Base-by-base conservation (phyloP, 2,797 vertebrate species). In the Artibeus jamaicensis region DNA sequence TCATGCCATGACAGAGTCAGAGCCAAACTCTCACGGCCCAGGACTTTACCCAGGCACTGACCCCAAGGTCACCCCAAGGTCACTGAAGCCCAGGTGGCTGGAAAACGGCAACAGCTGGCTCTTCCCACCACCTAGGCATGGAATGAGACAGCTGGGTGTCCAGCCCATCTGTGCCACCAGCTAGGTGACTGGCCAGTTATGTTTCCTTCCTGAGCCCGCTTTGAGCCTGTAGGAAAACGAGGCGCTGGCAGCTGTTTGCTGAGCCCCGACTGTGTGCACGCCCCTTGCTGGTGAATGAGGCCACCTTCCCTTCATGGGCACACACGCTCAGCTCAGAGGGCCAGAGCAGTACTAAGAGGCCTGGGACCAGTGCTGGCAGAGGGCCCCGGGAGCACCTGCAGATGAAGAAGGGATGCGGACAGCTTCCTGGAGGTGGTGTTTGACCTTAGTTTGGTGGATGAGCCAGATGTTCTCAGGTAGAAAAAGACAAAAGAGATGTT, bases 181-280 rank as follows among this genome's bases (percentile, higher is more conserved):
- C 19, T 9, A 22, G 34, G 55, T 55, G 57, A 55, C 32, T 46
- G 19, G 6, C 3, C 55, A 85, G 50, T 53, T 32, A 44, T 0
- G 0, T 21, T 39, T 73, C 86, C 65, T 83, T 68, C 14, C 73
- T 78, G 34, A 59, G 19, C 6, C 21, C 76, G 9, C 16, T 34
- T 4, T n/a, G 55, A 91, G 39, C 29, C 55, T 48, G 39, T 37
- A 91, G 77, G 57, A 53, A 78, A 65, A 73, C 2, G 12, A 65
- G 83, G 42, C 34, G 26, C 57, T 39, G 24, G 1, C 0, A 10
- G 11, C 71, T 37, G 3, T 42, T 90, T 62, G 91, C 82, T 22
- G 42, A 83, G 78, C 34, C 1, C 74, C 15, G 0, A 1, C 1
- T 6, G 8, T 3, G 1, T 5, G n/a, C 4, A 3, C 0, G 15